Conservation (phyloP, 2,888 invertebrate species). For the Anaspis maculata region DNA sequence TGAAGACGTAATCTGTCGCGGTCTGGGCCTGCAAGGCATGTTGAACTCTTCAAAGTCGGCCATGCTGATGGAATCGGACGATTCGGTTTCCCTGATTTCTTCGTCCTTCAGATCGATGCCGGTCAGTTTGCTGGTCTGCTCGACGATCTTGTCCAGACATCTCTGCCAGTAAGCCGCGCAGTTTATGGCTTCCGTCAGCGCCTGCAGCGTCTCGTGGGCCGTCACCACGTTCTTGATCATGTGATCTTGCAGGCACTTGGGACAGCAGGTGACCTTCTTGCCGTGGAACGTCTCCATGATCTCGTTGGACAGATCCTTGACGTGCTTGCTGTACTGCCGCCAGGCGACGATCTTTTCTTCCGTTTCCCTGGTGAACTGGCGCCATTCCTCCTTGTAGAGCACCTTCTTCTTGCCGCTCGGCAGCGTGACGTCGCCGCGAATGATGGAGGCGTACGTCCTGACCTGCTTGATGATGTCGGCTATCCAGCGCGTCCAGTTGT, state of each 20-base stretch:
- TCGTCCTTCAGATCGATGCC: slow-evolving; percentile 6
- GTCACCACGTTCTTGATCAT: slow-evolving; percentile 32
- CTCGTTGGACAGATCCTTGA: slow-evolving; percentile 32
- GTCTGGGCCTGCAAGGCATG: background rate
- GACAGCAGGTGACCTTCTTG: slow-evolving; percentile 34
- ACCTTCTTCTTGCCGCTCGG: slow-evolving; percentile 22
- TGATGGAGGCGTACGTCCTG: slow-evolving; percentile 28
- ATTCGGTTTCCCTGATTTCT: slow-evolving; percentile 4
- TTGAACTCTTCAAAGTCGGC: slow-evolving; percentile 13
- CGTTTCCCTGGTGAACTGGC: slow-evolving; percentile 28
- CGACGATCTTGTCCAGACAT: slow-evolving; percentile 31
- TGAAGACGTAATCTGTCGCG: slow-evolving; percentile 3
- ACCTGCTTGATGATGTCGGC: slow-evolving; percentile 28
- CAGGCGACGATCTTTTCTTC: slow-evolving; percentile 31
- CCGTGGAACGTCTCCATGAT: slow-evolving; percentile 32
- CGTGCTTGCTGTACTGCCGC: slow-evolving; percentile 34
- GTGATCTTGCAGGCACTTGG: slow-evolving; percentile 34
- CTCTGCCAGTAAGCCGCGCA: slow-evolving; percentile 35
- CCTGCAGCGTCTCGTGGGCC: slow-evolving; percentile 32
- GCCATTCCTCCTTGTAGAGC: slow-evolving; percentile 31
- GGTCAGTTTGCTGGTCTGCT: slow-evolving; percentile 26
- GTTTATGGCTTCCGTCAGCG: slow-evolving; percentile 35
- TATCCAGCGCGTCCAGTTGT: slow-evolving; percentile 37
- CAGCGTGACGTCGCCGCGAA: slow-evolving; percentile 27
- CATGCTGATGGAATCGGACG: slow-evolving; percentile 4